These are phyloP conservation scores for Pocillopora verrucosa DNA, from an alignment of 64 coral and sea anemone species.

Conservation along the genomic window DNA sequence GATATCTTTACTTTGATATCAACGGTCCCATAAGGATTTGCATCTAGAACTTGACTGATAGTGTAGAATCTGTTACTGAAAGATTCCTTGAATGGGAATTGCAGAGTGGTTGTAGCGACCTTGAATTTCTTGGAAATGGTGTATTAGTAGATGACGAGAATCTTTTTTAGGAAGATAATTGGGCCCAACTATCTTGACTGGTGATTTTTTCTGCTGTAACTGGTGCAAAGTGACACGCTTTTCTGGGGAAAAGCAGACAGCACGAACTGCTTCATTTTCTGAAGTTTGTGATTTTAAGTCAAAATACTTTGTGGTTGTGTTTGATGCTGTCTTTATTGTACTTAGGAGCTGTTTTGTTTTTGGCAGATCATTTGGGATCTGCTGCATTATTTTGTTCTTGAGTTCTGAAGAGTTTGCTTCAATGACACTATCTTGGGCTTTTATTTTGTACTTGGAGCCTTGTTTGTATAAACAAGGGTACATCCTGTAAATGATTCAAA, in stretches of 20 bases:
- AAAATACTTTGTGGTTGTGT: constrained; percentile 50
- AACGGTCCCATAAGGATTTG: constrained; percentile 65
- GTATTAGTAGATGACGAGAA: constrained; percentile 53
- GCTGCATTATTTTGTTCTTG: too few relatives aligned
- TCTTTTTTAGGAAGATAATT: constrained; percentile 41
- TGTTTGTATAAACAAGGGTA: too few relatives aligned
- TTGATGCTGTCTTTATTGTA: constrained; percentile 16
- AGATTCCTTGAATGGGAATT: constrained; percentile 55
- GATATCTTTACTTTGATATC: constrained; percentile 76
- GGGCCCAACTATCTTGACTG: constrained; percentile 38
- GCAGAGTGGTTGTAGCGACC: constrained; percentile 48
- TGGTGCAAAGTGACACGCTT: constrained; percentile 14
- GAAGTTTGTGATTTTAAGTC: constrained; percentile 37
- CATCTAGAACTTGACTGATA: constrained; percentile 65
- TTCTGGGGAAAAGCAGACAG: constrained; percentile 9
- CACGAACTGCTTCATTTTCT: constrained; percentile 26
- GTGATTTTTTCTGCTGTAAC: neutral
- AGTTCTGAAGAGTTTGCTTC: too few relatives aligned
- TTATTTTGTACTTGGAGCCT: too few relatives aligned
- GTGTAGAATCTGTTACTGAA: constrained; percentile 47
- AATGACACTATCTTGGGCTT: too few relatives aligned
- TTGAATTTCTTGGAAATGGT: constrained; percentile 55
- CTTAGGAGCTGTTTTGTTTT: neutral
- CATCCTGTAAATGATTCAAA: too few relatives aligned
- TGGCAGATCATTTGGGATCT: too few relatives aligned